Percentiles rank a stretch among this genome's conserved stretches.
These are phyloP conservation scores for Phalloptychus januarius DNA, from an alignment of 2,797 vertebrate species.

Conservation along the genomic window DNA sequence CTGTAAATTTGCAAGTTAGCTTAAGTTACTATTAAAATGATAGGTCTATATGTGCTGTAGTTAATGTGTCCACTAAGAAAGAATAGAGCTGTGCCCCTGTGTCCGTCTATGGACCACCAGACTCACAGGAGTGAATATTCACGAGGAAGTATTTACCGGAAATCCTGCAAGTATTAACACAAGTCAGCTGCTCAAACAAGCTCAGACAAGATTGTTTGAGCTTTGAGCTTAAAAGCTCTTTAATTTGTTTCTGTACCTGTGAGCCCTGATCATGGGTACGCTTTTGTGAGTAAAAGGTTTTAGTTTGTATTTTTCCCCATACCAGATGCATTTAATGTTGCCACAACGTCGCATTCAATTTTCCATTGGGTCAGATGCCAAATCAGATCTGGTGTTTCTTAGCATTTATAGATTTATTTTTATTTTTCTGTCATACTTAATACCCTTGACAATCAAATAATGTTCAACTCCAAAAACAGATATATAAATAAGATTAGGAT, in stretches of 20 bases:
- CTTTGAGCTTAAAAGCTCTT: no score
- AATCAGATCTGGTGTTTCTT: neutral
- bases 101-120: neutral
- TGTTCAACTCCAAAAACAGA: neutral
- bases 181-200: neutral
- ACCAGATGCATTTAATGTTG: neutral
- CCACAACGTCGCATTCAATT: neutral
- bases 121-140: neutral
- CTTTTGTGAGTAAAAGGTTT: neutral
- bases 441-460: neutral
- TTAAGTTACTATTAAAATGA: no score
- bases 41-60: no score
- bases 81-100: neutral
- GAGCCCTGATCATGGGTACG: neutral
- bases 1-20: no score
- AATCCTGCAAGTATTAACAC: neutral
- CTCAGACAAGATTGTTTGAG: neutral
- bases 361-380: neutral
- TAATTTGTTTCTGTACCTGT: neutral
- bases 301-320: neutral
- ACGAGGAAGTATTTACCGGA: neutral
- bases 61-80: no score
- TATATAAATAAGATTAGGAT: neutral
- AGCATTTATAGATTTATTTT: neutral
- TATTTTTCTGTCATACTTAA: neutral